Base-by-base conservation (phyloP, 2,888 invertebrate genomes). In the Sphecodes monilicornis region DNA sequence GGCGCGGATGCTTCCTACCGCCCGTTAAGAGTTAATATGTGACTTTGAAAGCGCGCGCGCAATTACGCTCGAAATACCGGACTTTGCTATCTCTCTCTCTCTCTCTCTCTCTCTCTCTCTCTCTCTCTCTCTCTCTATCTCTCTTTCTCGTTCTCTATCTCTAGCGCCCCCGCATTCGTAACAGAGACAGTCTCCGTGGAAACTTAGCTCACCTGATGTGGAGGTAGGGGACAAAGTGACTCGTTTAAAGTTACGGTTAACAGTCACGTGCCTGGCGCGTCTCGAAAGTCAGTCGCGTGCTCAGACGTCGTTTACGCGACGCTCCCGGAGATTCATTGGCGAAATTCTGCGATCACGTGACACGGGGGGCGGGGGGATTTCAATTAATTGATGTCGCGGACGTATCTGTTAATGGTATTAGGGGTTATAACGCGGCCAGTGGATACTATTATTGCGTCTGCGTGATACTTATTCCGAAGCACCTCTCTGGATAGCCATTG, bases 211-310 rank as follows among this genome's bases (percentile, higher is more conserved):
- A 75, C 88, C 64, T 64, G 64, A 29, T 16, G 60, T 11, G 1
- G 32, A 18, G 85, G 41, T 64, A 70, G 72, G 46, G 88, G 82
- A 83, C 89, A 86, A 84, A 90, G 86, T 88, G 90, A 90, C 89
- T 90, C 90, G 89, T 90, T 90, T 90, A 90, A 90, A 90, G 90
- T 90, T 90, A 90, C 86, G 82, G 77, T 77, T 69, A 75, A 76
- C 78, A 86, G 90, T 89, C 90, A 90, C 90, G 90, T 90, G 87
- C 86, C 85, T 87, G 82, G 87, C 86, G 84, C 86, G 84, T 82
- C 84, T 84, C 80, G 82, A 85, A 83, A 82, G 79, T 88, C 86
- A 76, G 75, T 89, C 86, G 80, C 85, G 82, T 81, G 84, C 83
- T 70, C 69, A 81, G 85, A 74, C 81, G 74, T 76, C 79, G 82